Base-by-base conservation (phyloP, 2,888 invertebrate species). In the Eledone cirrhosa region DNA sequence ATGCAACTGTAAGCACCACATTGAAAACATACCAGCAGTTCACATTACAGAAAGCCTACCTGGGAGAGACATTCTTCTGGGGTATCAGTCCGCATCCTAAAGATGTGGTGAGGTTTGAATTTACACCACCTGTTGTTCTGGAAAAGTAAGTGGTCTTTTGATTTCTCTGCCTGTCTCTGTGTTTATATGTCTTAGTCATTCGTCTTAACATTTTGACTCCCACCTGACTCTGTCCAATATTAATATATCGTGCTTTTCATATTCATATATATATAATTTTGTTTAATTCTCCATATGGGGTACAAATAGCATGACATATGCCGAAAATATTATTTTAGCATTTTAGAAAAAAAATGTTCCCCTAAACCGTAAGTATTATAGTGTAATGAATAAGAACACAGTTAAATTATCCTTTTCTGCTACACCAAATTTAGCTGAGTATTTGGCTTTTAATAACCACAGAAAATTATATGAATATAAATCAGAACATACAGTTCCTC, bases 41-140 rank as follows among this genome's bases (percentile, higher is more conserved):
- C 91, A 94, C 94, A 0, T 90, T 97, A 29, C 93, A 93, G 81
- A 93, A 94, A 83, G 97, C 97, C 4, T 98, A 98, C 89, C 92
- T 93, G 29, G 98, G 98, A 0, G 94, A 94, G 83, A 94, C 94
- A 0, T 97, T 94, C 89, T 98, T 97, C 91, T 98, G 97, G 98
- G 97, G 96, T 0, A 91, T 95, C 16, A 92, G 95, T 65, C 98
- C 98, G 0, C 94, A 94, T 86, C 93, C 94, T 16, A 96, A 95
- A 2, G 96, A 97, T 90, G 92, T 94, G 79, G 92, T 97, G 29
- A 93, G 94, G 83, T 95, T 98, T 89, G 94, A 94, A 90, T 97
- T 97, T 89, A 91, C 92, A 76, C 93, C 93, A 78, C 96, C 97
- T 31, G 92, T 94, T 81, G 87, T 90, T 84, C 90, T 96, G 81